Evolutionary conservation across 2,797 vertebrate genomes (phyloP), one percentile per base, ranked within the genome.

Genomic region (Pseudotriccus pelzelni): DNA sequence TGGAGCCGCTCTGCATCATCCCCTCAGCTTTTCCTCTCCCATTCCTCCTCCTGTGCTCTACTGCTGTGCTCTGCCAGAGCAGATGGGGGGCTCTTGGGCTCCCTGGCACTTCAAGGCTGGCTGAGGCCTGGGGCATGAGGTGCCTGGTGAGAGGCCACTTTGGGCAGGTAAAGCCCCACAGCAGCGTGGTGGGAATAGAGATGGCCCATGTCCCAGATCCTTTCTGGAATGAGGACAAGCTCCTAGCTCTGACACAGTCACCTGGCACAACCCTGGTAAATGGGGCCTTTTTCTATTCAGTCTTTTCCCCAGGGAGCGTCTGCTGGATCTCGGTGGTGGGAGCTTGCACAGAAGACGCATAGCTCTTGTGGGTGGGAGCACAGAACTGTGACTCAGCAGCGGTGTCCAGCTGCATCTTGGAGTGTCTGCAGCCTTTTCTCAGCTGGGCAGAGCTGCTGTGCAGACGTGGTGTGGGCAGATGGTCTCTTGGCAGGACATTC

Each of bases 191-290:
- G 46, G 52, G 70, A 94, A 68, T 21, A 67, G 74, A 64, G 64
- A 52, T 24, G 27, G 87, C 60, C 27, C 3, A 1, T 12, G 86
- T 89, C 89, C 94, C 91, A 95, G 85, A 95, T 96, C 64, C 7
- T 8, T 85, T 43, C 76, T 83, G 78, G 91, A 95, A 93, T 19
- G 87, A 94, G 94, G 86, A 92, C 91, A 58, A 56, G 56, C 41
- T 88, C 44, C 75, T 70, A 55, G n/a, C 85, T 94, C 47, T 82
- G 55, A 15, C 81, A 73, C 6, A 93, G 69, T 83, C 23, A 30
- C 69, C 50, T 0, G 2, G 82, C 39, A 94, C 12, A 60, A 32
- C 67, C 68, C 82, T 87, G 60, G 55, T 62, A 93, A 96, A 92
- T 0, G 12, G 62, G 92, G 86, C 67, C 47, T 13, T 78, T 15